Conservation (phyloP, 2,888 invertebrate genomes). For the Penaeus monodon region DNA sequence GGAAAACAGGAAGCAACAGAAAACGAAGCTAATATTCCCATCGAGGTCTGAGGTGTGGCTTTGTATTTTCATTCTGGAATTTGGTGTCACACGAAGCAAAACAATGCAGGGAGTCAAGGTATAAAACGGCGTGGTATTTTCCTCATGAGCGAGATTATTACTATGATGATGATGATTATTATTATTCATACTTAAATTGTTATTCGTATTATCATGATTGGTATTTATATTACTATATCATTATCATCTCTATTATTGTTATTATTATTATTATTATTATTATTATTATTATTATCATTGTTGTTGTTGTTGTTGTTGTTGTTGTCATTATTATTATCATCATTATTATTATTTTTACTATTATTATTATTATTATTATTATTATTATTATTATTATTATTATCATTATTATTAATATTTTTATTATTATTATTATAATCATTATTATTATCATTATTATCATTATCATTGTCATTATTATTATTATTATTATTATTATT, state of each 20-base stretch:
- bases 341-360: neutral
- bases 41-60: no score
- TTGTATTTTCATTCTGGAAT: no score
- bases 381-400: neutral
- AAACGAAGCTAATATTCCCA: no score
- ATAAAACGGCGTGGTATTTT: no score
- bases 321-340: neutral
- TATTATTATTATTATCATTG: neutral
- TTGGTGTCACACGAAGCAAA: no score
- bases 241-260: neutral
- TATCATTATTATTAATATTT: neutral
- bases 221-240: no score
- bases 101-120: no score
- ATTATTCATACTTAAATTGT: no score
- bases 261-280: neutral
- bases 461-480: neutral
- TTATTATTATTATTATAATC: neutral
- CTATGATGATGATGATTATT: no score
- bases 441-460: neutral
- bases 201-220: no score
- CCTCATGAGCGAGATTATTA: no score
- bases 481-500: neutral
- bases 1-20: no score
- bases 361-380: neutral
- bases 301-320: neutral